These are phyloP conservation scores for Anguilla marmorata DNA, from an alignment of 2,797 vertebrate species.

Conservation along the genomic window DNA sequence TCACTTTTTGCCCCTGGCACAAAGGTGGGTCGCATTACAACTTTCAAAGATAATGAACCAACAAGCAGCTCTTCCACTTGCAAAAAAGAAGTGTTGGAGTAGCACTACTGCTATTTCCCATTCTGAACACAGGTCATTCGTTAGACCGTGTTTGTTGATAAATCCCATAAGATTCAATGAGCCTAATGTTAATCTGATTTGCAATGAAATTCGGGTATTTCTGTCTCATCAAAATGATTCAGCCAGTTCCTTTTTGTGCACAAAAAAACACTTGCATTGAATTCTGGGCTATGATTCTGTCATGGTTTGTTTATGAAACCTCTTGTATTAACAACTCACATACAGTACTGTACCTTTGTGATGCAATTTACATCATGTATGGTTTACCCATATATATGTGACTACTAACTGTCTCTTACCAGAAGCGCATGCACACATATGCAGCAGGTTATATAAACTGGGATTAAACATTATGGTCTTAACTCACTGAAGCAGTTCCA, in stretches of 20 bases:
- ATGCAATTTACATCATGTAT: neutral
- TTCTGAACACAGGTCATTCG: no score
- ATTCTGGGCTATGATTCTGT: neutral
- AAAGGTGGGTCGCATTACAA: no score
- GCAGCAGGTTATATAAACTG: neutral
- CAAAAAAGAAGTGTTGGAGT: no score
- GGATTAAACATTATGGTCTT: neutral
- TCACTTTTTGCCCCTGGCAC: no score
- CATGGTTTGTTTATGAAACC: neutral
- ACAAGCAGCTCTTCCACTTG: no score
- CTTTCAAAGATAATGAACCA: no score
- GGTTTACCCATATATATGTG: neutral
- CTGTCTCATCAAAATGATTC: no score
- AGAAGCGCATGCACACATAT: neutral
- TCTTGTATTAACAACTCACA: neutral
- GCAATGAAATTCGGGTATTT: no score
- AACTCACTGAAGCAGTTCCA: neutral
- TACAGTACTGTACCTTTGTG: neutral
- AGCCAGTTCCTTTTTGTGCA: no score
- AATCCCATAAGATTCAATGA: neutral
- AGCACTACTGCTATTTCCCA: no score
- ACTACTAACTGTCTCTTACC: neutral
- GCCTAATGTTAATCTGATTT: neutral
- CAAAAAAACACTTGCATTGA: neutral
- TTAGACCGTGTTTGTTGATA: neutral